Conservation (phyloP, 2,797 vertebrate genomes). For the Thalassophryne amazonica region DNA sequence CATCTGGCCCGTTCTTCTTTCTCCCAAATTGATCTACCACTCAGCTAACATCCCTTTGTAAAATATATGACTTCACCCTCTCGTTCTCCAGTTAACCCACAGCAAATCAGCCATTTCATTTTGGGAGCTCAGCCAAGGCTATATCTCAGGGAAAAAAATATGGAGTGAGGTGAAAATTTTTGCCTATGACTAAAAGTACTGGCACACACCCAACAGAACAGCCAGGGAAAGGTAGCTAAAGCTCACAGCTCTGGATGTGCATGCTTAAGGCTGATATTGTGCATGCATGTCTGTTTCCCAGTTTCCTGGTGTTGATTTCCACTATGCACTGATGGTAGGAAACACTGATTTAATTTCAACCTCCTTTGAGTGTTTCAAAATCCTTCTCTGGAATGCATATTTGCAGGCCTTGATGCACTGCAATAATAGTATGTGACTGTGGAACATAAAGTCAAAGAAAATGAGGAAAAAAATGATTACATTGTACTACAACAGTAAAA, state of each 20-base stretch:
- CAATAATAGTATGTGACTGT: conserved; percentile 45
- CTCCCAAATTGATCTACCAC: conserved; percentile 58
- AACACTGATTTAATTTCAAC: conserved; percentile 67
- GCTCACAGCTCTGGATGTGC: conserved; percentile 43
- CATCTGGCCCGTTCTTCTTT: conserved; percentile 57
- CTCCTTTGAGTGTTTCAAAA: conserved; percentile 34
- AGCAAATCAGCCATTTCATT: conserved; percentile 65
- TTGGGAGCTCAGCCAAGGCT: conserved; percentile 60
- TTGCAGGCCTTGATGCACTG: conserved; percentile 47
- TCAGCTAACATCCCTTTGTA: conserved; percentile 38
- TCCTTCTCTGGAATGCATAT: conserved; percentile 39
- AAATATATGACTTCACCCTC: conserved; percentile 58
- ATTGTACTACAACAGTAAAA: conserved; percentile 21
- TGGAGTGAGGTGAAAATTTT: conserved; percentile 62
- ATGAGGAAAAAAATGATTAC: conserved; percentile 8
- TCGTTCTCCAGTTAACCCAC: conserved; percentile 57
- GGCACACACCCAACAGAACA: conserved; percentile 47
- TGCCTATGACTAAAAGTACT: conserved; percentile 58
- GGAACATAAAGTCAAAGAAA: conserved; percentile 34
- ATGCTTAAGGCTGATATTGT: conserved; percentile 13
- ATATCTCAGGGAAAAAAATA: conserved; percentile 51
- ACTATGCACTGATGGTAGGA: conserved; percentile 55
- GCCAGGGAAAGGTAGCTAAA: conserved; percentile 49
- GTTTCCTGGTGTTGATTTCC: conserved; percentile 58
- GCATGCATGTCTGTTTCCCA: conserved; percentile 17